Evolutionary conservation across 2,888 invertebrate genomes (phyloP), one percentile per base, ranked within the genome.

Genomic region (Liodrosophila aerea): DNA sequence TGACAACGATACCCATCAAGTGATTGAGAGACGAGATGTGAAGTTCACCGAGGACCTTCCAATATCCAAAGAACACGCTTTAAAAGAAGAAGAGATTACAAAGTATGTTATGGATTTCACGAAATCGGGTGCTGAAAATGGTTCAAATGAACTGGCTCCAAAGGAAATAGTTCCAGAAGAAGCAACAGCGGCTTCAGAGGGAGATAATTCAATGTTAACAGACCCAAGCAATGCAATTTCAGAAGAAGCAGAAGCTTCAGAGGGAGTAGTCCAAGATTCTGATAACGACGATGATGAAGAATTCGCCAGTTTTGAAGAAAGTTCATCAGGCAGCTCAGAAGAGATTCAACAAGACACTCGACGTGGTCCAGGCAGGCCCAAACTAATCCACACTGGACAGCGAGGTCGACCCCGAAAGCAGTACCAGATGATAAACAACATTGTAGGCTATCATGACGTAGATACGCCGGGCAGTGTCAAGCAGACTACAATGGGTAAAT

Each of bases 291-390:
- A 29, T 7, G 30, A 13, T 13, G 43, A 15, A 2, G 36, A 36
- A 15, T 7, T 13, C 15, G n/a, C 9, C 3, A 13, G 13, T 2
- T 43, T 43, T n/a, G 40, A 40, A 22, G 4, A 11, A 9, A 4
- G 31, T 15, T n/a, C 31, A 7, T 36, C 30, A 9, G 31, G 2
- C 7, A 30, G 11, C n/a, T 30, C 29, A 30, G 43, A 43, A 1
- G 43, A 12, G 30, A 30, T 15, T 9, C 11, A 11, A 0, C 22
- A 12, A 11, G 7, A 4, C 7, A n/a, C n/a, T n/a, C 30, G 31
- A 5, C 31, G 46, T 4, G 46, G 34, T 11, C 34, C 34, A n/a
- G 46, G 34, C 0, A 34, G 46, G 9, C 46, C 34, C 2, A 46
- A 7, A 34, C 2, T 46, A 0, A 11, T 46, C 22, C 46, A 33